phyloP scores from a whole-genome alignment of 2,888 invertebrate genomes.

The Trachelus troglodyta region DNA sequence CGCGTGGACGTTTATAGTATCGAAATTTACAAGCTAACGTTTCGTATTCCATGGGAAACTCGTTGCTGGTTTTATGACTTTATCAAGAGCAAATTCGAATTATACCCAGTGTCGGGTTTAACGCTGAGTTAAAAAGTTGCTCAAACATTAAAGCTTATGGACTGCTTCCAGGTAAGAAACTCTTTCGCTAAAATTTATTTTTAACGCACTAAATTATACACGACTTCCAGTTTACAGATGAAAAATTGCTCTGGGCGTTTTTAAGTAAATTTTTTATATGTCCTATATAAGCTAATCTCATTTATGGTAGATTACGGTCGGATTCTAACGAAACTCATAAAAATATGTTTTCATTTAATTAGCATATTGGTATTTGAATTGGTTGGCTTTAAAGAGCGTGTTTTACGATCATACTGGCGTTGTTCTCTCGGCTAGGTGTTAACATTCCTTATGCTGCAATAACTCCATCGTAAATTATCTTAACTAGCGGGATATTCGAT shows the following conservation, averaged over 20 bases:
- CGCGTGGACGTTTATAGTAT: background rate
- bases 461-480: constrained; percentile 35
- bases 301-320: constrained; percentile 29
- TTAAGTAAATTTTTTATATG: background rate
- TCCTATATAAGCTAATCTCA: constrained; percentile 25
- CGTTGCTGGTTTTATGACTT: background rate
- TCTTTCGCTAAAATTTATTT: background rate
- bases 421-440: constrained; percentile 33
- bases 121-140: background rate
- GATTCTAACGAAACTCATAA: constrained; percentile 23
- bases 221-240: background rate
- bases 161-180: background rate
- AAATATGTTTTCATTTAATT: constrained; percentile 42
- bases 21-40: background rate
- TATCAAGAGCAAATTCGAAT: background rate
- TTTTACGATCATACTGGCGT: constrained; percentile 35
- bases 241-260: background rate
- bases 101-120: background rate
- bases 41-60: background rate
- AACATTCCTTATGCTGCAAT: constrained; percentile 31
- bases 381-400: constrained; percentile 30
- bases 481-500: constrained; percentile 24
- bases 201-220: background rate
- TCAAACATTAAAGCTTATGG: background rate
- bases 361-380: constrained; percentile 35